Conservation (phyloP, 37 sponge, comb jelly and placozoan species). For the Axinella damicornis region DNA sequence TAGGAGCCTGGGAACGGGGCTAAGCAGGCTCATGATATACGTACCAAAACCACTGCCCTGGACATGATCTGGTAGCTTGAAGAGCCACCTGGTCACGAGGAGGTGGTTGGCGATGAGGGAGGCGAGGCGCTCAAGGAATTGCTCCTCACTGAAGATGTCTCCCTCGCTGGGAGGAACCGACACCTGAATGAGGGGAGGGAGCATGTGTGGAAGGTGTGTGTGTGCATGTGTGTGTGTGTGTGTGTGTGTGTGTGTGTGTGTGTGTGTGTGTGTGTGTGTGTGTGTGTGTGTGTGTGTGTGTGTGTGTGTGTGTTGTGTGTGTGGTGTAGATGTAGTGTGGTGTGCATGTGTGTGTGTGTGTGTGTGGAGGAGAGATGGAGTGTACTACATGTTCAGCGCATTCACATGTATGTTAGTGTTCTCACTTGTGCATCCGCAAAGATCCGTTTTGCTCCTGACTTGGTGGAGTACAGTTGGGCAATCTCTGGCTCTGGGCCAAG, state of each 20-base stretch:
- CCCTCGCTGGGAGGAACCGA: slow-evolving; percentile 66
- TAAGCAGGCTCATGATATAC: too few relatives aligned
- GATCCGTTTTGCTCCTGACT: slow-evolving; percentile 75
- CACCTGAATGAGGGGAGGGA: slow-evolving; percentile 4
- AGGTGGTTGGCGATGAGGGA: slow-evolving; percentile 71
- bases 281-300: slow-evolving; percentile 64
- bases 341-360: too few relatives aligned
- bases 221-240: background rate
- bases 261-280: slow-evolving; percentile 66
- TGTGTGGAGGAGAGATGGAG: slow-evolving; percentile 11
- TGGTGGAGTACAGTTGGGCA: slow-evolving; percentile 76
- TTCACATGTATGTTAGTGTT: background rate
- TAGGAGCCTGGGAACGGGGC: too few relatives aligned
- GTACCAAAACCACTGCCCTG: slow-evolving; percentile 78
- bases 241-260: slow-evolving; percentile 71
- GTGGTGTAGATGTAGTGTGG: too few relatives aligned
- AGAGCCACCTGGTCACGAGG: slow-evolving; percentile 75
- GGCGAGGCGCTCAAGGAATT: slow-evolving; percentile 74
- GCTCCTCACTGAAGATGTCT: slow-evolving; percentile 83
- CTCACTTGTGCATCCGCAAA: slow-evolving; percentile 36
- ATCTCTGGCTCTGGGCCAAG: slow-evolving; percentile 76
- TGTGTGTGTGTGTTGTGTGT: too few relatives aligned
- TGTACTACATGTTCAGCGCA: background rate
- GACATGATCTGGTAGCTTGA: slow-evolving; percentile 80
- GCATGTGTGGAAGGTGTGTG: too few relatives aligned